Evolutionary conservation across 2,797 vertebrate genomes (phyloP), one percentile per base, ranked within the genome.

Genomic region (Naso thynnoides): DNA sequence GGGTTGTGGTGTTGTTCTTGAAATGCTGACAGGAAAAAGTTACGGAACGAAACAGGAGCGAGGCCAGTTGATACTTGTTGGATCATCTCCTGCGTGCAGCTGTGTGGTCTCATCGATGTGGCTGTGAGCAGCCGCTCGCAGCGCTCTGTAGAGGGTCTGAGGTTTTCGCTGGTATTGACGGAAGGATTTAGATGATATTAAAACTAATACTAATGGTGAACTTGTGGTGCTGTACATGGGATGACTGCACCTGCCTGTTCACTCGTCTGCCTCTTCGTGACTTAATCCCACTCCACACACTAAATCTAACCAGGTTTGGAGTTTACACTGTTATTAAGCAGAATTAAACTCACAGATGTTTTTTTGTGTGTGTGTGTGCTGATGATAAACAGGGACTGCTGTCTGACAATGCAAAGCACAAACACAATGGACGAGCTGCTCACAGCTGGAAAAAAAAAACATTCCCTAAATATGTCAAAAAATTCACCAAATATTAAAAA

Each of bases 11-110:
- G 26, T 52, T 79, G 18, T 50, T 78, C 55, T 66, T 73, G 36
- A 60, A 80, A 48, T 2, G 4, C 53, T 24, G 64, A 48, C 18
- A 58, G 24, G 29, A 58, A 11, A 61, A 13, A 61, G n/a, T 49
- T 60, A 5, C 60, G 53, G 49, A 81, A 70, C 45, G 42, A 65
- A 73, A 54, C 54, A 7, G 45, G 56, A 70, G 2, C 19, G 2
- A 44, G 63, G 47, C 87, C 5, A 9, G 87, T 64, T 1, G 14
- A 44, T 52, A 75, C 85, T 41, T 75, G 87, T 55, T 44, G 4
- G 23, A 53, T 59, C 38, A 11, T 41, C 63, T 68, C 39, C 29
- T 56, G 41, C 67, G 11, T 18, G 54, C 29, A 48, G 53, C 64
- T n/a, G 0, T 24, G 23, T 31, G 16, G 31, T 21, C 60, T 52